These are phyloP conservation scores for Hedychridium roseum DNA, from an alignment of 2,888 invertebrate species.

Conservation along the genomic window DNA sequence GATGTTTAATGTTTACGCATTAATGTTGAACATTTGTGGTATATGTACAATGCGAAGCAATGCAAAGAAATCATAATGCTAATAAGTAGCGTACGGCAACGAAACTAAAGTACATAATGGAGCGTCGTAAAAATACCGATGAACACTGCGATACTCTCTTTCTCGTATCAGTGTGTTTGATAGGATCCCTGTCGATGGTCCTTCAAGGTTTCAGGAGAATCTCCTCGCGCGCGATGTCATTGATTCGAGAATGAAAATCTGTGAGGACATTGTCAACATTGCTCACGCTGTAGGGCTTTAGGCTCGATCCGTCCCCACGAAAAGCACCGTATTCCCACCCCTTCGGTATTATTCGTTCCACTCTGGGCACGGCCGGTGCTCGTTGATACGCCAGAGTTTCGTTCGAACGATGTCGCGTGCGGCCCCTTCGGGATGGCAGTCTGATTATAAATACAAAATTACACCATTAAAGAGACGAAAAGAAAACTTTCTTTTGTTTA, in stretches of 20 bases:
- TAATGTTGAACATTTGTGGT: no score
- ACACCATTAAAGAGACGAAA: constrained; percentile 6
- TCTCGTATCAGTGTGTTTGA: no score
- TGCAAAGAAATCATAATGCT: no score
- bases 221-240: constrained; percentile 50
- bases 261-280: constrained; percentile 29
- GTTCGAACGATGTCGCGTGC: constrained; percentile 31
- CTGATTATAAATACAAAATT: constrained; percentile 14
- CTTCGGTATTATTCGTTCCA: constrained; percentile 21
- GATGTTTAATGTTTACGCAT: no score
- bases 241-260: constrained; percentile 41
- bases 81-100: no score
- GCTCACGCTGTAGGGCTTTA: constrained; percentile 32
- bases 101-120: no score
- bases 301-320: constrained; percentile 35
- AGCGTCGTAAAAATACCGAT: no score
- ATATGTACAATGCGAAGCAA: no score
- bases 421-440: constrained; percentile 7
- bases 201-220: constrained; percentile 49
- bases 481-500: background rate
- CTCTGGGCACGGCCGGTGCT: constrained; percentile 15
- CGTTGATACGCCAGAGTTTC: constrained; percentile 17
- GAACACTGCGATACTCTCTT: no score
- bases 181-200: no score
- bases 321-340: constrained; percentile 26